Evolutionary conservation across 2,113 vertebrate genomes (phyloP), one percentile per base, ranked within the genome.

Genomic region (Alaudala cheleensis): DNA sequence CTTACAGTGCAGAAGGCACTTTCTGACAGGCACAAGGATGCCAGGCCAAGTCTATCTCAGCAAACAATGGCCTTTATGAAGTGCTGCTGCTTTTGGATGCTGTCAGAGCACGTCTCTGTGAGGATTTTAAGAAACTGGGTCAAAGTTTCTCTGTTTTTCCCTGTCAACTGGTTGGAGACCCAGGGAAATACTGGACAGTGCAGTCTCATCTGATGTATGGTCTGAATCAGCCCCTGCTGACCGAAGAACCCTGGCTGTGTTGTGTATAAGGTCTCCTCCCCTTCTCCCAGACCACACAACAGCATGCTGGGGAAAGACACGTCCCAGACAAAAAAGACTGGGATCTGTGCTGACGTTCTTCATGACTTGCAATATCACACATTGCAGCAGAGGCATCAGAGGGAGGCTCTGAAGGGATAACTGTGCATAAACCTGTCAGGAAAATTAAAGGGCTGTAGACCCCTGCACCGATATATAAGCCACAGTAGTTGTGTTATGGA

Each of bases 41-140:
- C 60, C 88, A 85, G 74, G 83, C 85, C 95, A 96, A 95, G 69
- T 94, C 92, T 92, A 54, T 88, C 80, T 86, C 73, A 76, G 71
- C 74, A 91, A 88, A 95, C 76, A 92, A 78, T 91, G 82, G 62
- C 76, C 95, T 95, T 96, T 95, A 90, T 80, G 76, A 94, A 96
- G 92, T 51, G 72, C 76, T 95, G 79, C 24, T 93, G 88, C 79
- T 94, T 93, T 80, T 71, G 60, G 34, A 91, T 58, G 67, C 70
- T 80, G 47, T 67, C 49, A 47, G 37, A 95, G 58, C 53, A 44
- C 2, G 9, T 71, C 53, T 76, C 28, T 42, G 28, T 0, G 12
- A 70, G 60, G 54, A 62, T 92, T 95, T 93, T 79, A 83, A 81
- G 92, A 77, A 95, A 95, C 25, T 81, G 34, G 74, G 80, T 74